Evolutionary conservation across 2,797 vertebrate genomes (phyloP), one percentile per base, ranked within the genome.

Genomic region (Crocidura indochinensis): DNA sequence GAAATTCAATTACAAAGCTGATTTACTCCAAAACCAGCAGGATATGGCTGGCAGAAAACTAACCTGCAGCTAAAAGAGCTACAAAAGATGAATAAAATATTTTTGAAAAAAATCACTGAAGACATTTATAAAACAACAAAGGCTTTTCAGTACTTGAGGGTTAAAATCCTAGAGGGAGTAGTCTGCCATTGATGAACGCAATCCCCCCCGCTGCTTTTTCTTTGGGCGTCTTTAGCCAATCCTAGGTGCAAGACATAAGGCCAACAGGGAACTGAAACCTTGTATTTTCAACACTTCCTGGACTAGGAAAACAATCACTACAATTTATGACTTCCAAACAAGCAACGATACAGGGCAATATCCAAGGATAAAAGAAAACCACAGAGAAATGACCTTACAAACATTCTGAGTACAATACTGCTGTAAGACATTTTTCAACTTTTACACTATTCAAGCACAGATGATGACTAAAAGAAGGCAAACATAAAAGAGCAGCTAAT

Each of bases 101-200:
- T 94, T 91, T 65, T 12, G 80, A 80, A 94, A 85, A 83, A 94
- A 89, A 83, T 80, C 60, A 94, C 92, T 64, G 46, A 92, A 84
- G 82, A 38, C 92, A 95, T 95, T 92, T 91, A 81, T 85, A 94
- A 94, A 95, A 92, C 83, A 92, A 93, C 90, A 93, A 93, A 95
- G 76, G 29, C 76, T 80, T 29, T 38, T 29, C n/a, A 60, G 85
- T 87, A 86, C 27, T 75, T 24, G 38, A 75, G 65, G 60, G 68
- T 77, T 65, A 79, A 72, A 85, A 31, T 90, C 69, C 76, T 85
- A 10, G 15, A 72, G 64, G 53, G 49, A 47, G 85, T 31, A 72
- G 24, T 49, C 31, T 29, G 46, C 26, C 80, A 51, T 2, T 80
- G 69, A 77, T 74, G 79, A 71, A 44, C 19, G 10, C 47, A 46